A percentile compares a stretch with the other conserved stretches of the same genome.
phyloP scores from a whole-genome alignment of 2,888 invertebrate genomes.

The Eristalis intricaria region DNA sequence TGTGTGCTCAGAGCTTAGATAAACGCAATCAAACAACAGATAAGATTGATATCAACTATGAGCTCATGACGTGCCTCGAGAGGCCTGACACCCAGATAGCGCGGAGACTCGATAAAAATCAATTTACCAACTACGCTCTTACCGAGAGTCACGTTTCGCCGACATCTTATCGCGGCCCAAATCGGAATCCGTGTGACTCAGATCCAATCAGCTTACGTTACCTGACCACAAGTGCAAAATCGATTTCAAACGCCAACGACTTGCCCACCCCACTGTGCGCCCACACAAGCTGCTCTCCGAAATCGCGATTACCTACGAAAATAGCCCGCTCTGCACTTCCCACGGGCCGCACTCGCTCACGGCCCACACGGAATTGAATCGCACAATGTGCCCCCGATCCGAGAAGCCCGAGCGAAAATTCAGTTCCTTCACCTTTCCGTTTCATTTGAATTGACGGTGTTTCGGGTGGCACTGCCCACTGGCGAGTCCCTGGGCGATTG shows the following conservation, averaged over 20 bases:
- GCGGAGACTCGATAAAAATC: not conserved
- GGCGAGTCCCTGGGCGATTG: conserved; percentile 3
- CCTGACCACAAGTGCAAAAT: not conserved
- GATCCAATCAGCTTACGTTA: not conserved
- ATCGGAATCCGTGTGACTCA: not conserved
- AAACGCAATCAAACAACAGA: not conserved
- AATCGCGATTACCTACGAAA: conserved; percentile 12
- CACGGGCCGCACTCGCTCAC: not conserved
- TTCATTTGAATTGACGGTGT: conserved; percentile 32
- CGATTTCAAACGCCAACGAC: not conserved
- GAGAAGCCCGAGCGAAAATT: not conserved
- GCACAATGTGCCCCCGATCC: conserved; percentile 1
- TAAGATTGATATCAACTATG: not conserved
- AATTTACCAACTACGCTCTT: not conserved
- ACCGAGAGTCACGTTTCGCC: not conserved
- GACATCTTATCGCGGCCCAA: not conserved
- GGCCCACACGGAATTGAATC: conserved; percentile 3
- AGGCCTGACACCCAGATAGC: not conserved
- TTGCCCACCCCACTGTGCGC: not conserved
- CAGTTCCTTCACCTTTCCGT: conserved; percentile 65
- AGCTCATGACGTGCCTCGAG: not conserved
- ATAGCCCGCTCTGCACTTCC: conserved; percentile 5
- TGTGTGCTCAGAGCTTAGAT: not conserved
- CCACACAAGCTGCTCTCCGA: not conserved
- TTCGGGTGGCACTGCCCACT: conserved; percentile 29